A percentile compares a stretch with the other conserved stretches of the same genome.
phyloP scores from a whole-genome alignment of 2,888 invertebrate genomes.

The Tetropium fuscum region DNA sequence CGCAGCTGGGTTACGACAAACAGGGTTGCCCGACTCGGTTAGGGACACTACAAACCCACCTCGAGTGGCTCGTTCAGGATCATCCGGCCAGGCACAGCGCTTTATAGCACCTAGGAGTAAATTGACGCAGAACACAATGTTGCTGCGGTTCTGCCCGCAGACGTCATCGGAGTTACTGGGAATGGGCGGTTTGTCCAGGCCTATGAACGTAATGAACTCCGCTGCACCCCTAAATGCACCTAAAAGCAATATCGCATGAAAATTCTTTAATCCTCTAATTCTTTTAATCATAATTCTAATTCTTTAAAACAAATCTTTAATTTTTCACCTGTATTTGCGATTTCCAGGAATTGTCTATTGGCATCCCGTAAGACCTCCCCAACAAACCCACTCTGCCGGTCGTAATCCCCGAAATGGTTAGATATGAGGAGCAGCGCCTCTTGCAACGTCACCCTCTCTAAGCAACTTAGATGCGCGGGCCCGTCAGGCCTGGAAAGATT shows the following conservation, averaged over 20 bases:
- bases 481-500: constrained; percentile 75
- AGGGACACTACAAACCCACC: constrained; percentile 83
- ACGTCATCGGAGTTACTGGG: constrained; percentile 75
- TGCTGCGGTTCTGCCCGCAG: constrained; percentile 72
- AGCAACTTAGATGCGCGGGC: constrained; percentile 78
- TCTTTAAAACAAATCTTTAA: too few relatives aligned
- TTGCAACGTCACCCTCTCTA: constrained; percentile 85
- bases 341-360: constrained; percentile 74
- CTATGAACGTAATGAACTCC: constrained; percentile 82
- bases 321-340: constrained; percentile 67
- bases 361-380: constrained; percentile 77
- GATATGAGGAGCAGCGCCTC: constrained; percentile 86
- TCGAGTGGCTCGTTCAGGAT: constrained; percentile 85
- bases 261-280: too few relatives aligned
- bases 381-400: constrained; percentile 75
- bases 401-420: constrained; percentile 90
- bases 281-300: too few relatives aligned
- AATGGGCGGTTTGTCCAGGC: constrained; percentile 77
- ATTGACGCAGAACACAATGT: constrained; percentile 79
- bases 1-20: constrained; percentile 89
- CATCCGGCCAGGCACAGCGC: constrained; percentile 88
- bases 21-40: constrained; percentile 81
- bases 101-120: constrained; percentile 88
- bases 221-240: constrained; percentile 75
- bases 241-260: too few relatives aligned